Evolutionary conservation across 1,140 invertebrate species (phyloP).

Genomic region (Dufourea novaeangliae): DNA sequence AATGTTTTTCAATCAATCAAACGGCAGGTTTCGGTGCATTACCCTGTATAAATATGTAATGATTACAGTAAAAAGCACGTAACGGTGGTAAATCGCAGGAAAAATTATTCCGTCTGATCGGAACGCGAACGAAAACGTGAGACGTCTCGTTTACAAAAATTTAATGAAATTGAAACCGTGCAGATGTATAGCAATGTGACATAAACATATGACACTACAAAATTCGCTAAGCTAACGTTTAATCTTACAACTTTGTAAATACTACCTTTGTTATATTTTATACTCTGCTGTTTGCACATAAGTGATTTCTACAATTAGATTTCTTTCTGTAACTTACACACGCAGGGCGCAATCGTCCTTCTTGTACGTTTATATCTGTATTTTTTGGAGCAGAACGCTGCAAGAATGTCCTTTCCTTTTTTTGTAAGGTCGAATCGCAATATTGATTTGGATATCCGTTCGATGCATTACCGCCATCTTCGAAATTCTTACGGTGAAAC

Average conservation of each 20-base stretch:
- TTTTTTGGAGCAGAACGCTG: slow-evolving; percentile 37
- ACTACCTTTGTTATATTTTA: slow-evolving; percentile 64
- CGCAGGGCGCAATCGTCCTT: slow-evolving; percentile 34
- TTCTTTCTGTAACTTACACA: slow-evolving; percentile 51
- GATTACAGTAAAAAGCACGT: background rate
- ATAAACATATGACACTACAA: slow-evolving; percentile 58
- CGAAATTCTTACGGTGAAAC: slow-evolving; percentile 9
- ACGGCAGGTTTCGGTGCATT: background rate
- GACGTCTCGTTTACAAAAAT: slow-evolving; percentile 15
- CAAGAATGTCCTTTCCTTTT: slow-evolving; percentile 1
- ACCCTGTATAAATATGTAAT: background rate
- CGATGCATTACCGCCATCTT: background rate
- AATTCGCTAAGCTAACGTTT: slow-evolving; percentile 55
- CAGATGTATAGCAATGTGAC: slow-evolving; percentile 43
- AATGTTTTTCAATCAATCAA: background rate
- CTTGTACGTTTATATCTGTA: slow-evolving; percentile 38
- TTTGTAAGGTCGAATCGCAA: slow-evolving; percentile 18
- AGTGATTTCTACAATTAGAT: slow-evolving; percentile 55
- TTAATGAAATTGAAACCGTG: slow-evolving; percentile 11
- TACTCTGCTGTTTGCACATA: slow-evolving; percentile 63
- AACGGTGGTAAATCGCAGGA: background rate
- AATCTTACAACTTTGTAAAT: slow-evolving; percentile 58
- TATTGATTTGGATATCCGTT: slow-evolving; percentile 11
- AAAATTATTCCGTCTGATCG: background rate
- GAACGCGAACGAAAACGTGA: background rate